phyloP scores from a whole-genome alignment of 2,888 invertebrate species.

The Cerastis rubricosa region DNA sequence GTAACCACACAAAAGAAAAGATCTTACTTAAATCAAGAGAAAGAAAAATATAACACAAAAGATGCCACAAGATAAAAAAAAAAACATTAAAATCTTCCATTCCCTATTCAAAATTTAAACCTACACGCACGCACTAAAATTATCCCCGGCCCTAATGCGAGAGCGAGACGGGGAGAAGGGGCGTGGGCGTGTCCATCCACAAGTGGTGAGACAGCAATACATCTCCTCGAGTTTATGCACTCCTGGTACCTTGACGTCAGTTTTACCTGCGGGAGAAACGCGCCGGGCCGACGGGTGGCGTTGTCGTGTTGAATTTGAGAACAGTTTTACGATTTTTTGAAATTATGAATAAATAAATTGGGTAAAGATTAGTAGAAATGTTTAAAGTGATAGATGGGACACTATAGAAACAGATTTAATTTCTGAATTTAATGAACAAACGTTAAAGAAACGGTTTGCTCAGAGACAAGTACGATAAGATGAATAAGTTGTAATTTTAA shows the following conservation, averaged over 20 bases:
- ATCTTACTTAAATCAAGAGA: background rate
- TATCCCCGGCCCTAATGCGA: conserved; percentile 57
- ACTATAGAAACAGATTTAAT: background rate
- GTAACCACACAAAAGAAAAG: background rate
- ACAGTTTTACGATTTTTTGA: conserved; percentile 9
- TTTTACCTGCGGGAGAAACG: conserved; percentile 76
- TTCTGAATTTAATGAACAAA: background rate
- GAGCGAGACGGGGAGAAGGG: conserved; percentile 74
- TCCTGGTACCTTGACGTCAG: conserved; percentile 81
- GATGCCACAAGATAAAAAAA: conserved; percentile 5
- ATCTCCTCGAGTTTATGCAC: conserved; percentile 71
- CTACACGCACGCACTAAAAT: conserved; percentile 34
- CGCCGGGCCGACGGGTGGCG: conserved; percentile 60
- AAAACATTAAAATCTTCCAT: conserved; percentile 36
- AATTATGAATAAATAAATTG: background rate
- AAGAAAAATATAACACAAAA: background rate
- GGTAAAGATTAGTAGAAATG: background rate
- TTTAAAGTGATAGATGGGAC: background rate
- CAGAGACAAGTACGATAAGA: background rate
- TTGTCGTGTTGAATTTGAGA: conserved; percentile 30
- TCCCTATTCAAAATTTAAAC: conserved; percentile 61
- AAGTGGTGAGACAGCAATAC: conserved; percentile 65
- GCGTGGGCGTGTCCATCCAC: conserved; percentile 80
- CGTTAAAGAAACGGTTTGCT: background rate
- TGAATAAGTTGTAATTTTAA: background rate